Evolutionary conservation across 2,888 invertebrate genomes (phyloP).

Genomic region (Callyntrura guangdongensis): DNA sequence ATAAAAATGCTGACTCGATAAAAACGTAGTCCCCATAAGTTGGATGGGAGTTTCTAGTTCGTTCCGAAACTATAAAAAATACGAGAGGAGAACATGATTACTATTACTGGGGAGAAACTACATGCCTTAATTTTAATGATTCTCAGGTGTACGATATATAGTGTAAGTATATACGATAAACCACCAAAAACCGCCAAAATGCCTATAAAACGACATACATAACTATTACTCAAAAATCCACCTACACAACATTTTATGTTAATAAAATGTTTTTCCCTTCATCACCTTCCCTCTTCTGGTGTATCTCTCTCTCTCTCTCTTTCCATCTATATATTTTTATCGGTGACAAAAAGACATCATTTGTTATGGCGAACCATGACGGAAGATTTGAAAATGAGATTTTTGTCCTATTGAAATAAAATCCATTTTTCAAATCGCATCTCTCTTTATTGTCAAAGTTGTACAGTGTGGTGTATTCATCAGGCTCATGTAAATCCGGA

Average conservation of each 20-base stretch:
- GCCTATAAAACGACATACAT: too few relatives aligned
- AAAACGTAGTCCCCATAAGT: background rate
- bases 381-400: constrained; percentile 45
- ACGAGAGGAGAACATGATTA: background rate
- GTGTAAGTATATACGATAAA: background rate
- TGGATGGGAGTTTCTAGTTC: too few relatives aligned
- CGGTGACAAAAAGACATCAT: constrained; percentile 36
- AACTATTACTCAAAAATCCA: background rate
- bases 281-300: constrained; percentile 4
- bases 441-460: constrained; percentile 13
- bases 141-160: background rate
- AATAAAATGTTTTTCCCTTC: constrained; percentile 16
- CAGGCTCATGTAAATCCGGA: constrained; percentile 27
- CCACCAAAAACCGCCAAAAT: too few relatives aligned
- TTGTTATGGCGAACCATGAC: constrained; percentile 50
- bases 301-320: background rate
- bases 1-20: constrained; percentile 29
- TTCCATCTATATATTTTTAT: constrained; percentile 4
- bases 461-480: background rate
- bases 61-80: too few relatives aligned
- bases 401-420: constrained; percentile 57
- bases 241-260: constrained; percentile 38
- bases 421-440: constrained; percentile 68
- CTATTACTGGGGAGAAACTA: background rate
- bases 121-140: background rate